These are phyloP conservation scores for Acanthaster planci DNA, from an alignment of 35 echinoderm and acorn worm genomes.

Conservation along the genomic window DNA sequence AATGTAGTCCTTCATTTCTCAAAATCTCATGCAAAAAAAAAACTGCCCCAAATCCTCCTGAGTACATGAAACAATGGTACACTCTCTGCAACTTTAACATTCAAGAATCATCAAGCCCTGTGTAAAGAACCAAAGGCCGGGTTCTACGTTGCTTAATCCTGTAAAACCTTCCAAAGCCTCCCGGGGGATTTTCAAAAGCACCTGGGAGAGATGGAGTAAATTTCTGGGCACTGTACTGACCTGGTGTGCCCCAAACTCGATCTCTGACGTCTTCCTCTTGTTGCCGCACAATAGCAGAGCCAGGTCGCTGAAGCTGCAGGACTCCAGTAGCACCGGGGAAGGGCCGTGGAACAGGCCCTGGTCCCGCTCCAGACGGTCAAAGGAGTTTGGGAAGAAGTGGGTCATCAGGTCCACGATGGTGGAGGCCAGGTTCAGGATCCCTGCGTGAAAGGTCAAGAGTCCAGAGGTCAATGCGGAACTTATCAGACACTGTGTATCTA, in stretches of 20 bases:
- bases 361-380: conserved; percentile 57
- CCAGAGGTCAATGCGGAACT: no score
- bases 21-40: no score
- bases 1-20: no score
- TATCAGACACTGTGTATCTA: no score
- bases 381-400: conserved; percentile 59
- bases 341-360: conserved; percentile 64
- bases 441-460: conserved; percentile 29
- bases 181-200: not conserved
- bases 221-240: conserved; percentile 10
- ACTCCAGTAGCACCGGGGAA: conserved; percentile 58
- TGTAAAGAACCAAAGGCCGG: no score
- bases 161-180: not conserved
- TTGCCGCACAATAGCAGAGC: conserved; percentile 50
- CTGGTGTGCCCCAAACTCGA: conserved; percentile 70
- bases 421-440: conserved; percentile 53
- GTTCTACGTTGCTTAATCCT: not conserved
- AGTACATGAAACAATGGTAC: no score
- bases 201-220: no score
- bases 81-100: no score
- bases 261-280: conserved; percentile 68
- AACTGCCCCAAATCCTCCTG: no score
- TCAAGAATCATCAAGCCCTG: no score
- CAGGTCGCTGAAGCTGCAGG: conserved; percentile 55
- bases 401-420: conserved; percentile 57